These are phyloP conservation scores for Callorhinus ursinus DNA, from an alignment of 2,113 vertebrate genomes.

Conservation along the genomic window DNA sequence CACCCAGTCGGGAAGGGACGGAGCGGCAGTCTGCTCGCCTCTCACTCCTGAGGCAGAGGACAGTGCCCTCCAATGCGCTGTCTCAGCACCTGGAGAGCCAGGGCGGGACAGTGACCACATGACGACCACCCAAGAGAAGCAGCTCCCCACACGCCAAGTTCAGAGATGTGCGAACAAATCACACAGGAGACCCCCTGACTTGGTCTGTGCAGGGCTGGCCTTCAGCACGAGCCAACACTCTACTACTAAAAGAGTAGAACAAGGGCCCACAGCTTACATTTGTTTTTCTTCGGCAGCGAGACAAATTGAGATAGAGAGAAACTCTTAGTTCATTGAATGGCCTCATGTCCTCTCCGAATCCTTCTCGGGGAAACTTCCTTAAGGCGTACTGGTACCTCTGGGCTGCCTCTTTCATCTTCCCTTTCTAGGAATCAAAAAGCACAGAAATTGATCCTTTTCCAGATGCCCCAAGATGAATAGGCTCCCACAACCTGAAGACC, in stretches of 20 bases:
- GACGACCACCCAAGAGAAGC: not conserved
- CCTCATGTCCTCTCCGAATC: constrained; percentile 96
- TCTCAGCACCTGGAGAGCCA: not conserved
- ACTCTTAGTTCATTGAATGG: constrained; percentile 96
- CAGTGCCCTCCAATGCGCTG: not conserved
- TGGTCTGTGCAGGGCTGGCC: not conserved
- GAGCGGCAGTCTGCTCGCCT: not conserved
- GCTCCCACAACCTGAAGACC: not conserved
- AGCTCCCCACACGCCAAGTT: fast-evolving
- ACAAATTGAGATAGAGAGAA: constrained; percentile 96
- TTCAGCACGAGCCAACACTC: fast-evolving
- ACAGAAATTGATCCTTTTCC: not conserved
- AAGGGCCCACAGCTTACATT: constrained; percentile 90
- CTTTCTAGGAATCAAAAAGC: constrained; percentile 89
- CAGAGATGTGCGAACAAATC: not conserved
- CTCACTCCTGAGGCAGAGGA: not conserved
- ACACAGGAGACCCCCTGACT: fast-evolving
- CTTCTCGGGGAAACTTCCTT: constrained; percentile 97
- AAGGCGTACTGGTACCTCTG: constrained; percentile 98
- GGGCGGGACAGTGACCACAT: fast-evolving
- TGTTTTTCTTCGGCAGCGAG: constrained; percentile 98
- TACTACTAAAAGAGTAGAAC: not conserved
- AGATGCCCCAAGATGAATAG: not conserved
- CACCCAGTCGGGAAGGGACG: fast-evolving
- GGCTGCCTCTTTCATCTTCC: constrained; percentile 98